Evolutionary conservation across 2,888 invertebrate genomes (phyloP), one percentile per base, ranked within the genome.

Genomic region (Scrobipalpa atriplicella): DNA sequence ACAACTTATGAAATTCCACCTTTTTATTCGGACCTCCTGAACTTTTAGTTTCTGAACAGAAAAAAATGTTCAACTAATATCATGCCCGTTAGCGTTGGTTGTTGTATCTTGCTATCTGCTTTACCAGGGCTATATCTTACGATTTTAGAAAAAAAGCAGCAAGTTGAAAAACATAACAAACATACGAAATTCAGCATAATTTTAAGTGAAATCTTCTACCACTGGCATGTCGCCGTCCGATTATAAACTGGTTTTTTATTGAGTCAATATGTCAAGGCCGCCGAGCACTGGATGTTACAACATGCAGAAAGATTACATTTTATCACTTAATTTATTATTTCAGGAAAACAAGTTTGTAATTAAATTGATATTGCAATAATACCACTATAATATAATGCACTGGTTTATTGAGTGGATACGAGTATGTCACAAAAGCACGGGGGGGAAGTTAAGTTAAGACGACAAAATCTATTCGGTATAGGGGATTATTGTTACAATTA

Each of bases 271-370:
- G 58, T 38, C 58, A 58, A 58, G 58, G 58, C 38, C 58, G 36
- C n/a, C n/a, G 36, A 38, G 54, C 6, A 47, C 16, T 47, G 47
- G 47, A 2, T 16, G 47, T 47, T 47, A 54, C 54, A 8, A 54
- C 54, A 2, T 19, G 54, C 18, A 18, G 19, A 54, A 54, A 54
- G 54, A 21, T 18, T 21, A 54, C 54, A 18, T 21, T 21, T 21
- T 21, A 54, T 54, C 19, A 9, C 54, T 54, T 54, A 54, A 54
- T 47, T 47, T 58, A 58, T 58, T 36, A 36, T 38, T 19, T 39
- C 36, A 62, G 65, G 47, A 54, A 61, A 64, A 60, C 60, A n/a
- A 38, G 54, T 56, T 21, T 56, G 10, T 21, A 21, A 47, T 47
- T 1, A n/a, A 16, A 16, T 47, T 5, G 16, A 47, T 29, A 21